These are phyloP conservation scores for Chrysemys picta DNA, from an alignment of 2,113 vertebrate species.

Conservation along the genomic window DNA sequence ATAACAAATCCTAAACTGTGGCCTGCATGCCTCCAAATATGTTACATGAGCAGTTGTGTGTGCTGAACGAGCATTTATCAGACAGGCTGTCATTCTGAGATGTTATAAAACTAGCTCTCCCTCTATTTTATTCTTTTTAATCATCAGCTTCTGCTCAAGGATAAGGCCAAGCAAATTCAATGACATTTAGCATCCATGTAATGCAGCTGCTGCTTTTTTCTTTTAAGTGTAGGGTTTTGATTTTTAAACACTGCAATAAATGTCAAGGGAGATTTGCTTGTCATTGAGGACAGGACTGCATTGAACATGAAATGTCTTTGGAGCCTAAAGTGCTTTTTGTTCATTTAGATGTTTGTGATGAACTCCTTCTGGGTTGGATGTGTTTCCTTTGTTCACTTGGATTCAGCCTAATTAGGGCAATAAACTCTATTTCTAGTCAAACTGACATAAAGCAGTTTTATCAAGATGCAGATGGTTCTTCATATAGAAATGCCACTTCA, in stretches of 20 bases:
- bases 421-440: not conserved
- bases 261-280: not conserved
- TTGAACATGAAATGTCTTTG: not conserved
- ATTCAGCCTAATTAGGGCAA: not conserved
- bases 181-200: not conserved
- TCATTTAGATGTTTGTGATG: not conserved
- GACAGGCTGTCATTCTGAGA: not conserved
- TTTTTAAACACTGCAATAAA: not conserved
- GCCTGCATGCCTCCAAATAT: not conserved
- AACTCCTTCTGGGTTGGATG: not conserved
- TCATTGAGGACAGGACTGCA: not conserved
- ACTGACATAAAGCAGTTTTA: not conserved
- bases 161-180: not conserved
- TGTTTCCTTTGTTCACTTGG: not conserved
- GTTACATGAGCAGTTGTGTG: not conserved
- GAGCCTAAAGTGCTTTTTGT: not conserved
- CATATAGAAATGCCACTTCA: not conserved
- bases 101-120: not conserved
- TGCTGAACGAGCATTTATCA: not conserved
- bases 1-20: not conserved
- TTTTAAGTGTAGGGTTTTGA: not conserved
- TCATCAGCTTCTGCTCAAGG: not conserved
- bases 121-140: not conserved
- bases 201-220: not conserved
- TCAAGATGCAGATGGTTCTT: not conserved